Percentiles rank a stretch among this genome's conserved stretches.
Evolutionary conservation across 37 sponge, comb jelly and placozoan species (phyloP).

Genomic region (Tethya wilhelma): DNA sequence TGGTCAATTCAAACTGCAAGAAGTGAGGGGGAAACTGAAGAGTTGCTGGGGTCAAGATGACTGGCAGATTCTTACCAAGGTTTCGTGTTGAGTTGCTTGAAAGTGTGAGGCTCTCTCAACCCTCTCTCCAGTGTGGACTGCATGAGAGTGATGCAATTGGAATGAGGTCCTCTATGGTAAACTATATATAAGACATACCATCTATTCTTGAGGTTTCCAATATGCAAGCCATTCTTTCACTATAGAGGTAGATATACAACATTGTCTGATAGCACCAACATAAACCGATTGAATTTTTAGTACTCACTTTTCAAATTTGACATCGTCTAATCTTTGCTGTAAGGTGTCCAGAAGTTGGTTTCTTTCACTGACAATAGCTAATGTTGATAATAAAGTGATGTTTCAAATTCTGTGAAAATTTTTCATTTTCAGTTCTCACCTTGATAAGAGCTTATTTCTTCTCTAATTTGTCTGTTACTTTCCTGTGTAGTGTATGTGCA

Average conservation of each 20-base stretch:
- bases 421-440: no score
- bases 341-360: constrained; percentile 15
- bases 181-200: constrained; percentile 1
- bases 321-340: constrained; percentile 10
- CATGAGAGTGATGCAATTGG: not conserved
- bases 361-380: not conserved
- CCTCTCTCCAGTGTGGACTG: constrained; percentile 29
- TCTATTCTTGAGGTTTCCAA: constrained; percentile 22
- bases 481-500: no score
- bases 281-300: not conserved
- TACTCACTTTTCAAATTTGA: constrained; percentile 39
- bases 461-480: not conserved
- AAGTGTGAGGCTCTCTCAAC: not conserved
- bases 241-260: not conserved
- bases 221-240: constrained; percentile 28
- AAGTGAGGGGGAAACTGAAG: not conserved
- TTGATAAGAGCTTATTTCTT: constrained; percentile 24
- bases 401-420: no score
- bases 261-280: no score
- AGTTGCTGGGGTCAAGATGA: no score
- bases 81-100: not conserved
- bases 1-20: not conserved
- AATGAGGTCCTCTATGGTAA: not conserved
- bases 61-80: constrained; percentile 7
- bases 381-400: no score